Percentiles rank a stretch among this genome's conserved stretches.
Evolutionary conservation across 1,140 invertebrate species (phyloP).

Genomic region (Adelges cooleyi): DNA sequence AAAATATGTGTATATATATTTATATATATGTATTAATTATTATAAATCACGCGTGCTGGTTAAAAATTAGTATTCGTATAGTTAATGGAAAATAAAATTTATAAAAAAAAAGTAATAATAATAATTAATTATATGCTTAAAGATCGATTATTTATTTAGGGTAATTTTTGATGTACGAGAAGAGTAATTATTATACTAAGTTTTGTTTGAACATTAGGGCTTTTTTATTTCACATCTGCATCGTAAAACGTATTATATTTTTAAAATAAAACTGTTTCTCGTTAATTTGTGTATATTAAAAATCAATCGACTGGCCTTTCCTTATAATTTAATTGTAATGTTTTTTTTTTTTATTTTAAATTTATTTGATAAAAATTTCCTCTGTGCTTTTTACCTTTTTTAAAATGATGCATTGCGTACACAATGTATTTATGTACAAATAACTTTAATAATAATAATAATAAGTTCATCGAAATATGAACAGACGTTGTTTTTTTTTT

Average conservation of each 20-base stretch:
- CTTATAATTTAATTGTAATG: no score
- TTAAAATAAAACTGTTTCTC: neutral
- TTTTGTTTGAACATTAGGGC: constrained; percentile 24
- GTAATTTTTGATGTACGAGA: constrained; percentile 20
- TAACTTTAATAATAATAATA: no score
- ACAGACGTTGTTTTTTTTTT: no score
- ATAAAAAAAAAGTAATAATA: neutral
- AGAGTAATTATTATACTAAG: constrained; percentile 19
- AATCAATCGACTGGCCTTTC: neutral
- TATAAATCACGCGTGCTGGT: constrained; percentile 23
- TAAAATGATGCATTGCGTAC: no score
- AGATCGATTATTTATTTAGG: constrained; percentile 24
- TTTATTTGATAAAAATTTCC: no score
- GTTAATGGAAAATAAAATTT: constrained; percentile 2
- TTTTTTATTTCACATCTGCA: constrained; percentile 14
- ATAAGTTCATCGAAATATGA: no score
- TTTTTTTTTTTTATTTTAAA: no score
- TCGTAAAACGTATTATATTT: neutral
- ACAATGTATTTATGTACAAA: no score
- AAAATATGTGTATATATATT: no score
- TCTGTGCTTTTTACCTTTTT: no score
- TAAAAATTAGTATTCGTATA: constrained; percentile 10
- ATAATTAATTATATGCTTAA: neutral
- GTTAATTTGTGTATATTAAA: constrained; percentile 21
- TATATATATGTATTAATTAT: constrained; percentile 18